A percentile compares a stretch with the other conserved stretches of the same genome.
Conservation (phyloP, 1,140 invertebrate species). For the Scylla paramamosain region DNA sequence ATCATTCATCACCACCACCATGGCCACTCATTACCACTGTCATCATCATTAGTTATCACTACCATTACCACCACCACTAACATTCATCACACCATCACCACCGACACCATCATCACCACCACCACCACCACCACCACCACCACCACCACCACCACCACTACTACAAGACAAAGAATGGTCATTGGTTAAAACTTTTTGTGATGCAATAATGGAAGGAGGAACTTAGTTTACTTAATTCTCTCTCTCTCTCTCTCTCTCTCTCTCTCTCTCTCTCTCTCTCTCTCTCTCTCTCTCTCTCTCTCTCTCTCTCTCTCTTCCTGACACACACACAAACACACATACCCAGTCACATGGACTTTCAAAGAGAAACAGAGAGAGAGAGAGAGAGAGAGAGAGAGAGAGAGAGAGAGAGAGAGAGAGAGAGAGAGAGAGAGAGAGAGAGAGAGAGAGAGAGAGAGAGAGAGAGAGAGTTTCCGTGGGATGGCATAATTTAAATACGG, state of each 20-base stretch:
- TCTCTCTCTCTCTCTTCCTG: not conserved
- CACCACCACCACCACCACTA: not conserved
- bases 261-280: slow-evolving; percentile 30
- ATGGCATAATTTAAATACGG: not conserved
- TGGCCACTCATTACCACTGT: not conserved
- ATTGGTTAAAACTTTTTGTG: slow-evolving; percentile 1
- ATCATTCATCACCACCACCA: not conserved
- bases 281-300: slow-evolving; percentile 56
- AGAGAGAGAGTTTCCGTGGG: not conserved
- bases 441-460: not conserved
- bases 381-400: too few species aligned
- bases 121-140: not conserved
- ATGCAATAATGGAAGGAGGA: not conserved
- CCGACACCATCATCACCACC: not conserved
- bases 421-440: not conserved
- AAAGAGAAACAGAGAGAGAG: too few species aligned
- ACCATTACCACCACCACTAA: not conserved
- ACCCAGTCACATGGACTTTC: too few species aligned
- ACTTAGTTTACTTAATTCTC: not conserved
- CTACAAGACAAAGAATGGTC: not conserved
- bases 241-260: not conserved
- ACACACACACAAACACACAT: not conserved
- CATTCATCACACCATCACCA: not conserved
- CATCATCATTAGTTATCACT: not conserved
- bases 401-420: slow-evolving; percentile 7